Percentiles rank a stretch among this genome's conserved stretches.
Evolutionary conservation across 2,113 vertebrate species (phyloP).

Genomic region (Miniopterus natalensis): DNA sequence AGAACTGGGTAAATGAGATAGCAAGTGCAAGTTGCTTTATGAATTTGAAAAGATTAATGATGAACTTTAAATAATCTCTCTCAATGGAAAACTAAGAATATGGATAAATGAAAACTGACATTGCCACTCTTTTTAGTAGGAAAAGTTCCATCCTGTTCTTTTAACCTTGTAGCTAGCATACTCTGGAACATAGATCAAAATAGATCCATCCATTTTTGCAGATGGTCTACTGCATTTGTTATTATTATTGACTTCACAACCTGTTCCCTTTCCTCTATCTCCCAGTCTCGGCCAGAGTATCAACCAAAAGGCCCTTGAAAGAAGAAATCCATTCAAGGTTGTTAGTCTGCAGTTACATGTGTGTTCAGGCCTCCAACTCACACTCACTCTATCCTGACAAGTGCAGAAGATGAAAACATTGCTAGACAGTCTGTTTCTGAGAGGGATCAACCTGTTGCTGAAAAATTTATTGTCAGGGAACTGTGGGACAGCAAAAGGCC

Average conservation of each 20-base stretch:
- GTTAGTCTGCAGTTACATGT: neutral
- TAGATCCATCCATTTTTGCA: slow-evolving; percentile 57
- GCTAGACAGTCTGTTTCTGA: slow-evolving; percentile 42
- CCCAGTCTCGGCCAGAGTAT: slow-evolving; percentile 53
- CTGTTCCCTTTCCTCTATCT: slow-evolving; percentile 55
- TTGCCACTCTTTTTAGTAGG: neutral
- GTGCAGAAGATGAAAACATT: slow-evolving; percentile 64
- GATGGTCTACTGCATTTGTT: slow-evolving; percentile 52
- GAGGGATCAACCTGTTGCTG: slow-evolving; percentile 53
- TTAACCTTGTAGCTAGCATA: neutral
- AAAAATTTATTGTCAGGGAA: slow-evolving; percentile 74
- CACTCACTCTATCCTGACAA: slow-evolving; percentile 58
- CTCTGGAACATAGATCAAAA: neutral
- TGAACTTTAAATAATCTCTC: slow-evolving; percentile 7
- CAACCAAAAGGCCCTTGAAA: slow-evolving; percentile 8
- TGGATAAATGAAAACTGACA: neutral
- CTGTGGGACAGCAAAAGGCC: slow-evolving; percentile 47
- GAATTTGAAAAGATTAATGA: neutral
- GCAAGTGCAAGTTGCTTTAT: neutral
- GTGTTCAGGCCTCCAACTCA: slow-evolving; percentile 22
- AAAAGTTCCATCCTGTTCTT: neutral
- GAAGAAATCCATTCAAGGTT: neutral
- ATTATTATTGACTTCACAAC: slow-evolving; percentile 56
- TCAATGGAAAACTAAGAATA: slow-evolving; percentile 27
- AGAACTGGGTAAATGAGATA: neutral